phyloP scores from a whole-genome alignment of 2,888 invertebrate genomes.

The Sepioteuthis lessoniana region DNA sequence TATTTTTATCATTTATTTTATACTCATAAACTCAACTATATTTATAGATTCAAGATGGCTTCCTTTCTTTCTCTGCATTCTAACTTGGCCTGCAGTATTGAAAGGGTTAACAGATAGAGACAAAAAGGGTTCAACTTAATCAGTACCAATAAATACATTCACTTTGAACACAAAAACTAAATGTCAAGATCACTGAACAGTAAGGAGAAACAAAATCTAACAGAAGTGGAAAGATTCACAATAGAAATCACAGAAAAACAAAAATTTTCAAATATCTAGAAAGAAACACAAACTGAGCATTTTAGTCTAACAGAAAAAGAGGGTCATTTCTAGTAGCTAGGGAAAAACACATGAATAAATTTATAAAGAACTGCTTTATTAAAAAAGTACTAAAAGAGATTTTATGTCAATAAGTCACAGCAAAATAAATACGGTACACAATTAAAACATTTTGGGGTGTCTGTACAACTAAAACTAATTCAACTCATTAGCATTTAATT shows the following conservation, averaged over 20 bases:
- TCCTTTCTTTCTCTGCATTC: too few species aligned
- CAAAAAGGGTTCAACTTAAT: background rate
- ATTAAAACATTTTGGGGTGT: background rate
- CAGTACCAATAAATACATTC: slow-evolving; percentile 12
- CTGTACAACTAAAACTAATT: background rate
- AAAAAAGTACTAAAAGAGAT: background rate
- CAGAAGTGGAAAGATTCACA: background rate
- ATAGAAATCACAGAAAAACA: background rate
- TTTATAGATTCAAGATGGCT: background rate
- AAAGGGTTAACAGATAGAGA: slow-evolving; percentile 11
- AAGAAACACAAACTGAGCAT: background rate
- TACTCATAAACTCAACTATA: background rate
- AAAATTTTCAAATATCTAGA: background rate
- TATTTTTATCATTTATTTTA: too few species aligned
- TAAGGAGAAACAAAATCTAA: background rate
- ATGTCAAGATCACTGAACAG: background rate
- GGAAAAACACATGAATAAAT: background rate
- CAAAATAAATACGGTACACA: background rate
- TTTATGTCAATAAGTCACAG: background rate
- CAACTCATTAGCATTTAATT: background rate
- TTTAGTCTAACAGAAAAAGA: background rate
- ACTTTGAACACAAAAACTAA: background rate
- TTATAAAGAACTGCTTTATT: too few species aligned
- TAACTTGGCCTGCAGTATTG: background rate
- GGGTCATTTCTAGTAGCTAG: background rate